Evolutionary conservation across 2,113 vertebrate genomes (phyloP).

Genomic region (Trematocara macrostoma): DNA sequence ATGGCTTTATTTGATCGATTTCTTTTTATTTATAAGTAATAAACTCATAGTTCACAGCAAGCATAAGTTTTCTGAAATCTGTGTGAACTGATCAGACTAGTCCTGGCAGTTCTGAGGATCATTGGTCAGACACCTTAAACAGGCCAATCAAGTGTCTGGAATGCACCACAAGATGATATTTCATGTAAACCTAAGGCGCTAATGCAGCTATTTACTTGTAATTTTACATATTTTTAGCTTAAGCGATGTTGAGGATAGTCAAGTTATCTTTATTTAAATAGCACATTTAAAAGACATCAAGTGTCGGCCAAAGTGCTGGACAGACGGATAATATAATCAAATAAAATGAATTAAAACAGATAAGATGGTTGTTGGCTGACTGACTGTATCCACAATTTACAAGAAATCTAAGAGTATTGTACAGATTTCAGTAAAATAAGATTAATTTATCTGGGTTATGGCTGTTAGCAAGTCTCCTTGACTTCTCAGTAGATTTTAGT

Average conservation of each 20-base stretch:
- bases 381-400: background rate
- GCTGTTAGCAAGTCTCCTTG: background rate
- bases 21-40: background rate
- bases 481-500: background rate
- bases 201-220: background rate
- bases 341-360: background rate
- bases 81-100: background rate
- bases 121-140: background rate
- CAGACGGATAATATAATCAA: background rate
- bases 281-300: background rate
- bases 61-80: background rate
- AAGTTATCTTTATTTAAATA: background rate
- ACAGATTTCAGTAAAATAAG: background rate
- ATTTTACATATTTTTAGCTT: background rate
- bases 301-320: background rate
- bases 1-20: background rate
- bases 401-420: background rate
- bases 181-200: background rate
- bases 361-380: background rate
- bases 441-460: background rate
- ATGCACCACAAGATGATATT: background rate
- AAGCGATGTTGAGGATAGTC: background rate
- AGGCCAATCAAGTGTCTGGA: background rate
- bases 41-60: background rate
- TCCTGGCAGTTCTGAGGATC: background rate